Conservation (phyloP, 2,797 vertebrate genomes). For the Anableps anableps region DNA sequence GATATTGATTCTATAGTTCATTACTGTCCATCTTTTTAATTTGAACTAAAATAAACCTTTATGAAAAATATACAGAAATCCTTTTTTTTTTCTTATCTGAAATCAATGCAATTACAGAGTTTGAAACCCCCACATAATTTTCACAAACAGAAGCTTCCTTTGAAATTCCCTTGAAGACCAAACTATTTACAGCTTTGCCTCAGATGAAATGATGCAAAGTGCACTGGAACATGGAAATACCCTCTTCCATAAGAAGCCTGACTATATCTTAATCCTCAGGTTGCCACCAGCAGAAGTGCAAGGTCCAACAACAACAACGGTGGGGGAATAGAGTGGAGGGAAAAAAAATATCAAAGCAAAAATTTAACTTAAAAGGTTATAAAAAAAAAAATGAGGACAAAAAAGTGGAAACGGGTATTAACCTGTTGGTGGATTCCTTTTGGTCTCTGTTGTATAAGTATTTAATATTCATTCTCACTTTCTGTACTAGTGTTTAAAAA, state of each 20-base stretch:
- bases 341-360: not conserved
- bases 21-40: no score
- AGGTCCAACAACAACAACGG: constrained; percentile 41
- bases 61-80: not conserved
- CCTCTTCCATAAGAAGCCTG: not conserved
- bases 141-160: not conserved
- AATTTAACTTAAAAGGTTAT: not conserved
- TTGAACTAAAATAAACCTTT: no score
- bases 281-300: constrained; percentile 33
- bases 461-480: not conserved
- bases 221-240: constrained; percentile 11
- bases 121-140: not conserved
- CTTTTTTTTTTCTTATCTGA: not conserved
- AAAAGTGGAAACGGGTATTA: not conserved
- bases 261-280: constrained; percentile 52
- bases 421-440: not conserved
- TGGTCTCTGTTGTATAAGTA: not conserved
- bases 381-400: not conserved
- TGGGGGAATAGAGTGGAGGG: not conserved
- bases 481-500: not conserved
- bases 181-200: constrained; percentile 4
- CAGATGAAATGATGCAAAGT: constrained; percentile 25
- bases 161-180: constrained; percentile 26
- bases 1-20: no score
- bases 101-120: not conserved